Evolutionary conservation across 2,113 vertebrate genomes (phyloP).

Genomic region (Hepsetus odoe): DNA sequence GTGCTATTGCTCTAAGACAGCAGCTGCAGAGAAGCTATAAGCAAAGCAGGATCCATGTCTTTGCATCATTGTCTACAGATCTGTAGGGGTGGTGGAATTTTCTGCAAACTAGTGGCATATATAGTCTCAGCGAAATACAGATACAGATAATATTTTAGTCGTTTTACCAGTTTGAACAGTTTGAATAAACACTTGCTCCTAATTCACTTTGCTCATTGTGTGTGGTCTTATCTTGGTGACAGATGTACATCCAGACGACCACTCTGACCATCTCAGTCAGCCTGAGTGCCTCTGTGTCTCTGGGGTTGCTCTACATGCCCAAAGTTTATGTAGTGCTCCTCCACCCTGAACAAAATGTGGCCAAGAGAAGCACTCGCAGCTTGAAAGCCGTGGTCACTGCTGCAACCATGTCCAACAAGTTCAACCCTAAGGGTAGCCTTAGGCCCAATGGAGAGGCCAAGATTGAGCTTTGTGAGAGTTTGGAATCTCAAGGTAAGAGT

Average conservation of each 20-base stretch:
- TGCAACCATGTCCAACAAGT: constrained; percentile 98
- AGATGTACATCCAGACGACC: constrained; percentile 99
- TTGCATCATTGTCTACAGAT: not conserved
- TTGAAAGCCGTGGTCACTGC: constrained; percentile 97
- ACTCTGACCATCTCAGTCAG: constrained; percentile 97
- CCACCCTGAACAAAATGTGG: constrained; percentile 98
- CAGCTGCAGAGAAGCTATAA: not conserved
- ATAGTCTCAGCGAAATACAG: not conserved
- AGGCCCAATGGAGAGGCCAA: constrained; percentile 97
- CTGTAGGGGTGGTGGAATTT: no score
- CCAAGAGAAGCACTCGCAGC: constrained; percentile 94
- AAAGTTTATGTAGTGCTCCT: constrained; percentile 98
- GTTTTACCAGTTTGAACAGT: no score
- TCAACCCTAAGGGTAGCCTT: constrained; percentile 92
- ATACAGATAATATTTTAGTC: no score
- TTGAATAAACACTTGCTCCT: no score
- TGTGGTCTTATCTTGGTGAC: constrained; percentile 45
- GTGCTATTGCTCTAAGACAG: not conserved
- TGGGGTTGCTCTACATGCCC: constrained; percentile 98
- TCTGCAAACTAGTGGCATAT: not conserved
- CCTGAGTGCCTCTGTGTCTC: constrained; percentile 96
- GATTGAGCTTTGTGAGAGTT: constrained; percentile 93
- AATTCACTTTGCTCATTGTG: not conserved
- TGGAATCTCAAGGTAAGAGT: constrained; percentile 90
- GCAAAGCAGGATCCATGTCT: not conserved